Percentiles rank a stretch among this genome's conserved stretches.
These are phyloP conservation scores for Timandra comae DNA, from an alignment of 2,888 invertebrate genomes.

Conservation along the genomic window DNA sequence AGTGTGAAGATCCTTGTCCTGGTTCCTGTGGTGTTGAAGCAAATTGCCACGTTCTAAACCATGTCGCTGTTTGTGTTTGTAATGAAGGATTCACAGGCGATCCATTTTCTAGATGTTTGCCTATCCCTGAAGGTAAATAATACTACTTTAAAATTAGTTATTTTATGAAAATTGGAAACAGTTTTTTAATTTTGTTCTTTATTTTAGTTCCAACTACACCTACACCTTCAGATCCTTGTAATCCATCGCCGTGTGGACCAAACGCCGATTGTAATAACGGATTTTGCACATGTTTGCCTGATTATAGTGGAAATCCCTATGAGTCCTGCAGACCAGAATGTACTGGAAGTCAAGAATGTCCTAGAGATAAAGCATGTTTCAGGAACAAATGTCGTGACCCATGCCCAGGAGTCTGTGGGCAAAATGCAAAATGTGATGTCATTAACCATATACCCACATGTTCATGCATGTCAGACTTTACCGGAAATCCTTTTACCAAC, in stretches of 20 bases:
- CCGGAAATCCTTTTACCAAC: conserved; percentile 83
- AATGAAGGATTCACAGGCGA: conserved; percentile 86
- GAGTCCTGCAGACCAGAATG: conserved; percentile 85
- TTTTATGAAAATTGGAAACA: conserved; percentile 1
- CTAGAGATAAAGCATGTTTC: conserved; percentile 82
- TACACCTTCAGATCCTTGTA: conserved; percentile 76
- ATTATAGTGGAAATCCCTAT: conserved; percentile 83
- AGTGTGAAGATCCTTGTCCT: conserved; percentile 88
- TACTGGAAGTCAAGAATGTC: conserved; percentile 82
- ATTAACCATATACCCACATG: conserved; percentile 85
- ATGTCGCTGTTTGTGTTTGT: conserved; percentile 88
- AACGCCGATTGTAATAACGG: conserved; percentile 83
- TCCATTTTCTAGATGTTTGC: conserved; percentile 85
- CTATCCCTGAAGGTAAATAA: conserved; percentile 64
- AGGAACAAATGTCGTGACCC: conserved; percentile 85
- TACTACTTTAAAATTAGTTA: too few relatives aligned
- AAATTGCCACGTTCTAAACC: conserved; percentile 86
- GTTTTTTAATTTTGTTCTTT: conserved; percentile 3
- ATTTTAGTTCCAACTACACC: conserved; percentile 57
- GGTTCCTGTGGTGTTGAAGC: conserved; percentile 89
- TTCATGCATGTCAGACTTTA: conserved; percentile 80
- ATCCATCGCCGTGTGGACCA: conserved; percentile 84
- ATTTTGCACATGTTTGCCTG: conserved; percentile 80
- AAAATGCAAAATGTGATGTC: conserved; percentile 83
- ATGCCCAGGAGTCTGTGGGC: conserved; percentile 85